A percentile compares a stretch with the other conserved stretches of the same genome.
phyloP scores from a whole-genome alignment of 64 coral and sea anemone species.

The Actinia tenebrosa region DNA sequence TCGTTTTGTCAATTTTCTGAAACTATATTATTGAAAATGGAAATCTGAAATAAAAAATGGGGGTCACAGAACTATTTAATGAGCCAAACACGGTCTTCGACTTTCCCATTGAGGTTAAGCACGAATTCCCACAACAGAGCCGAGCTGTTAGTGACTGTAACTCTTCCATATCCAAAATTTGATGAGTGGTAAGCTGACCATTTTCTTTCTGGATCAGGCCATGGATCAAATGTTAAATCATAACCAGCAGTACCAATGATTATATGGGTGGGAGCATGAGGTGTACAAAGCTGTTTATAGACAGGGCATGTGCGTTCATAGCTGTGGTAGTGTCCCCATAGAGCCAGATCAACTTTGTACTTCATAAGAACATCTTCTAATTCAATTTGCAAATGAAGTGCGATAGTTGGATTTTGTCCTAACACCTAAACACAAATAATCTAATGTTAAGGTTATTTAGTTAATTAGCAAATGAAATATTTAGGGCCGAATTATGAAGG shows the following conservation, averaged over 20 bases:
- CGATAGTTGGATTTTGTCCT: conserved; percentile 29
- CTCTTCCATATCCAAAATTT: conserved; percentile 66
- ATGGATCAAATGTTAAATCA: conserved; percentile 30
- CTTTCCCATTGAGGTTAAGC: conserved; percentile 36
- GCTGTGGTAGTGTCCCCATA: conserved; percentile 79
- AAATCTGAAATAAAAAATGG: too few relatives aligned
- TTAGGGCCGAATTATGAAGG: too few relatives aligned
- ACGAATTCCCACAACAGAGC: conserved; percentile 63
- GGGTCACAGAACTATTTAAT: conserved; percentile 14
- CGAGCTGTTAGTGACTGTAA: conserved; percentile 52
- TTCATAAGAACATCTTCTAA: conserved; percentile 53
- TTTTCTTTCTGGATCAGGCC: conserved; percentile 38
- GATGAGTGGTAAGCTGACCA: conserved; percentile 59
- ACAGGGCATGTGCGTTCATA: conserved; percentile 67
- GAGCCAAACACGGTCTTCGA: conserved; percentile 61
- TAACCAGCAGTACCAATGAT: conserved; percentile 62
- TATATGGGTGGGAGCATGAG: conserved; percentile 47
- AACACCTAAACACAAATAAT: background rate
- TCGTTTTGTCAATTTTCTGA: too few relatives aligned
- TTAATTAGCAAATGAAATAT: too few relatives aligned
- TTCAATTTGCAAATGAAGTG: conserved; percentile 36
- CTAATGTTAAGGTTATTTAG: background rate
- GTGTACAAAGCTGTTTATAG: conserved; percentile 30
- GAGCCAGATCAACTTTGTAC: conserved; percentile 60
- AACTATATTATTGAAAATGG: too few relatives aligned